Evolutionary conservation across 2,888 invertebrate genomes (phyloP), one percentile per base, ranked within the genome.

Genomic region (Trypoxylon attenuatum): DNA sequence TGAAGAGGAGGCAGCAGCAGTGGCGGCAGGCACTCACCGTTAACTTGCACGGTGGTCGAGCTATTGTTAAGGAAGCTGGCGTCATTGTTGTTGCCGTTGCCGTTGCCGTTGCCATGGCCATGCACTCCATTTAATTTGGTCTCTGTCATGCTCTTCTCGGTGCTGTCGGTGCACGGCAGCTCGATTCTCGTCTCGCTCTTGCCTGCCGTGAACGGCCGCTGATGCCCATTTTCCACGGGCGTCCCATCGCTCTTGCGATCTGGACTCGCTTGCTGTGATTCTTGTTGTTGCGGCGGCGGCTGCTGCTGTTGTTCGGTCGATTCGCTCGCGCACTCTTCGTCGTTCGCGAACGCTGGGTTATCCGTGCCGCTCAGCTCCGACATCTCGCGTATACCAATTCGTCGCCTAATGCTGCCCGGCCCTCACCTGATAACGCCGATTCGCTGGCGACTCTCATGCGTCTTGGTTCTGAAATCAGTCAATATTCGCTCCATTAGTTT

Each of bases 81-180:
- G 43, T 87, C 86, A 58, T 86, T 86, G 54, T 86, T 86, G 65
- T 86, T 86, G 49, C 85, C 84, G 60, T 85, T 86, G 23, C 82
- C 82, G 61, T 85, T 78, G 54, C 85, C 85, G 65, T 86, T 86
- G 49, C 85, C 84, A 61, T 85, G 85, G 23, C 82, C 82, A 62
- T 85, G 78, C 39, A 85, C 73, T 22, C 85, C 86, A 71, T 85
- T 87, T 58, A 78, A 71, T 69, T 87, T 87, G 21, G 73, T 69
- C 45, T 75, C 73, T 39, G 73, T 57, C 15, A 69, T 58, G 23
- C 59, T 77, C 58, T 81, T 84, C 29, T 83, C 84, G 41, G 72
- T 71, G 50, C 61, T 75, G 42, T 83, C 84, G 18, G 77, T 76
- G n/a, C n/a, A n/a, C 27, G 86, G 85, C 65, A 86, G 55, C 52